phyloP scores from a whole-genome alignment of 2,113 vertebrate genomes.

The Egretta garzetta region DNA sequence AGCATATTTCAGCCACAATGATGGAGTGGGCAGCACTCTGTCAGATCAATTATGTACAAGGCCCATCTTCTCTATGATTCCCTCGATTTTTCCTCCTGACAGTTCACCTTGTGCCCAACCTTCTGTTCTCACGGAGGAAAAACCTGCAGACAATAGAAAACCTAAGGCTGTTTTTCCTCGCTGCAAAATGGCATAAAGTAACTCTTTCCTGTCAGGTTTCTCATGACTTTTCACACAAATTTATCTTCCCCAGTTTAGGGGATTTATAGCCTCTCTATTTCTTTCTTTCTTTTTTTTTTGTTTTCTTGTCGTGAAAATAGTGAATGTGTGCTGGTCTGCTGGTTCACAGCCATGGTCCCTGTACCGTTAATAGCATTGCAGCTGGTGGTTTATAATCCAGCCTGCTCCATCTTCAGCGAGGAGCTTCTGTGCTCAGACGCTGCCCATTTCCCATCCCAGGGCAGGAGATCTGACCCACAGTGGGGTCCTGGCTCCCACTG shows the following conservation, averaged over 20 bases:
- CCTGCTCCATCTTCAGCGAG: background rate
- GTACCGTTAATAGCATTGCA: accelerated
- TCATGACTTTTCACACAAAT: constrained; percentile 23
- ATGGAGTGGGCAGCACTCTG: constrained; percentile 72
- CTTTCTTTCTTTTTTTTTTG: background rate
- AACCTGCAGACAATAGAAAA: constrained; percentile 69
- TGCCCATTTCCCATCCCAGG: background rate
- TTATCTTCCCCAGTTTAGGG: background rate
- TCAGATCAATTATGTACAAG: constrained; percentile 80
- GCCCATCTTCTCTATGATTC: constrained; percentile 73
- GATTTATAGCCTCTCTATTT: background rate
- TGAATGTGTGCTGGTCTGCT: background rate
- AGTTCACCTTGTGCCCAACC: constrained; percentile 75
- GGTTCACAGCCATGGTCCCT: background rate
- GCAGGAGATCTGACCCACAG: background rate
- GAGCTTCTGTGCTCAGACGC: background rate
- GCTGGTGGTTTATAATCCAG: background rate
- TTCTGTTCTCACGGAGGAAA: constrained; percentile 71
- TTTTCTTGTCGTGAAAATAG: background rate
- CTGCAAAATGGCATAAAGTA: constrained; percentile 24
- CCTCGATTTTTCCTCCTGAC: constrained; percentile 74
- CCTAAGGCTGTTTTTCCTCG: constrained; percentile 18
- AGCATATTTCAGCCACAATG: constrained; percentile 66
- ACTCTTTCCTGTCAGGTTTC: constrained; percentile 60
- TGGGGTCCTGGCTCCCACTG: too few species aligned